Evolutionary conservation across 2,888 invertebrate genomes (phyloP), one percentile per base, ranked within the genome.

Genomic region (Melanostoma scalare): DNA sequence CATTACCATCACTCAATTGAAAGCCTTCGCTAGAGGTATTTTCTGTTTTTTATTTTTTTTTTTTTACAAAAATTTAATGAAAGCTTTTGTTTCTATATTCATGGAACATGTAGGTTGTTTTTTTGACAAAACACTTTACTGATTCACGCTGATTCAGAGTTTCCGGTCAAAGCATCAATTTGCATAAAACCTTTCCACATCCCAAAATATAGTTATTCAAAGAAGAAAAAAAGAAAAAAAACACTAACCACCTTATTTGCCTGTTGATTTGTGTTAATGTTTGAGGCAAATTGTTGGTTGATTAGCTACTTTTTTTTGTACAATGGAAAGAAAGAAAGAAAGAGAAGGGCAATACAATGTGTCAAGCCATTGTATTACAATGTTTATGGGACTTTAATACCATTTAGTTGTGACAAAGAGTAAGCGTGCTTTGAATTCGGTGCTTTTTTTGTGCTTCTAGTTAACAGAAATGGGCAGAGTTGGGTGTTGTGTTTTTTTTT

Each of bases 221-320:
- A 3, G 8, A 31, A 8, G 31, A 38, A 8, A 56, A 56, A 30
- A 40, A 9, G 9, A 40, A 56, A 36, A 4, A 61, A 30, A 40
- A 20, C 55, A 81, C 61, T 81, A 68, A 67, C 60, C 42, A 55
- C 38, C 72, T 76, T 67, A 81, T 82, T 82, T 68, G 77, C 63
- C 56, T 78, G 82, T 65, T 78, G 82, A 82, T 78, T 78, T 82
- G 82, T 82, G 72, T 38, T 58, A 69, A 68, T 78, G 82, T 78
- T 72, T 10, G 48, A 31, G 76, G 56, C 76, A 72, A 72, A 76
- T 76, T 81, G 81, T 60, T 67, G 33, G 55, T 68, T 81, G 81
- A 76, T 81, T 81, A 68, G 71, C 72, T 42, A 67, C 9, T 31
- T 56, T 72, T 52, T 63, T 10, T 72, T 10, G 60, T 20, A 20